Base-by-base conservation (phyloP, 2,797 vertebrate species). In the Oreochromis grahami region DNA sequence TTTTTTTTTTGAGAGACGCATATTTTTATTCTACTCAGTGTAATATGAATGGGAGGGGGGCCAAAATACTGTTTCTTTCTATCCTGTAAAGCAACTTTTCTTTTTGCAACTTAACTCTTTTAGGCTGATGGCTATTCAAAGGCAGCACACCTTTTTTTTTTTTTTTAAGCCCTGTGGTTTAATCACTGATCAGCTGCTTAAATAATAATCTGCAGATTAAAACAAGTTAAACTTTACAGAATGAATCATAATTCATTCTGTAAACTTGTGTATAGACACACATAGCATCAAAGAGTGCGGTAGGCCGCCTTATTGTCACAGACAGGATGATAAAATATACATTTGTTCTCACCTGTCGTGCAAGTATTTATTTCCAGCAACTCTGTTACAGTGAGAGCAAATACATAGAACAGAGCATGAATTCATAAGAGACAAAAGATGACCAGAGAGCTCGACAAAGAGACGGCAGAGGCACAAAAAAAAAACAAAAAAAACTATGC, bases 331-430 rank as follows among this genome's bases (percentile, higher is more conserved):
- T 72, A 48, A 48, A 48, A 72, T 48, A 48, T 29, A 48, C 15
- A 72, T 72, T 17, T 72, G 13, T 29, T 72, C 14, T 48, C 68
- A 72, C 68, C 41, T 48, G 41, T 72, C 65, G 9, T 48, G 8
- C 8, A 21, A 41, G 36, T 21, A 17, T 48, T 12, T 48, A 48
- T 29, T 72, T 29, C 17, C 65, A 70, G 8, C 9, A 4, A 70
- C 65, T 65, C 19, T 17, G 38, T 45, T 26, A 45, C 38, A 24
- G n/a, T 70, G 5, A 70, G 2, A 26, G 14, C 14, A 11, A 48
- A 72, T 72, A 72, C 8, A 26, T 21, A 29, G 21, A 72, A 48
- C 41, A 29, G 68, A 1, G 15, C 12, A 65, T 72, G 9, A 72
- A 29, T 48, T 43, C 15, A 29, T 72, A 8, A 70, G 68, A 26